These are phyloP conservation scores for Anadara kagoshimensis DNA, from an alignment of 1,140 invertebrate genomes.

Conservation along the genomic window DNA sequence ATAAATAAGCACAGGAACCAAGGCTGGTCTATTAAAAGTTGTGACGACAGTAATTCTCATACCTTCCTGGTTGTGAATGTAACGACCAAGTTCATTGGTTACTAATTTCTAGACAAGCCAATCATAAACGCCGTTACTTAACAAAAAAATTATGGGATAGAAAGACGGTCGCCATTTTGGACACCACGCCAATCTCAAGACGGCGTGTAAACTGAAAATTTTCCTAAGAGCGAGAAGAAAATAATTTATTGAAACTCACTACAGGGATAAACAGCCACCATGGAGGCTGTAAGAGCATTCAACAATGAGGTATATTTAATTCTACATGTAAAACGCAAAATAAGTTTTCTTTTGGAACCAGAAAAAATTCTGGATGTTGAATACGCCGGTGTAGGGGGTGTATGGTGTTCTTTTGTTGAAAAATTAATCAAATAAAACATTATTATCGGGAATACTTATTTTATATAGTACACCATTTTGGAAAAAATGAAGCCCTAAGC, in stretches of 20 bases:
- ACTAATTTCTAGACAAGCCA: slow-evolving; percentile 29
- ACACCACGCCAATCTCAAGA: slow-evolving; percentile 36
- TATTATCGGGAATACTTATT: too few relatives aligned
- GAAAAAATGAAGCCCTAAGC: too few relatives aligned
- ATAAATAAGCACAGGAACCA: too few relatives aligned
- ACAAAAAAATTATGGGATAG: slow-evolving; percentile 41
- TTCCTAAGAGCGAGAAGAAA: not conserved
- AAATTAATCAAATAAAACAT: too few relatives aligned
- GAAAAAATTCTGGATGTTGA: too few relatives aligned
- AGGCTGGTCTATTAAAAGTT: too few relatives aligned
- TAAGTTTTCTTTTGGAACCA: too few relatives aligned
- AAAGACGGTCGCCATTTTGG: slow-evolving; percentile 53
- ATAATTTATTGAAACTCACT: not conserved
- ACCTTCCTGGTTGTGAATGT: not conserved
- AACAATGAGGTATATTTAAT: slow-evolving; percentile 67
- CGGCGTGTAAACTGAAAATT: not conserved
- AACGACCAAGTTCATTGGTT: slow-evolving; percentile 30
- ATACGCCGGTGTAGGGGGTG: too few relatives aligned
- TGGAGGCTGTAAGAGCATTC: slow-evolving; percentile 70
- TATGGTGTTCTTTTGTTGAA: too few relatives aligned
- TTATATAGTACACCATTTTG: too few relatives aligned
- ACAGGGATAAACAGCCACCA: slow-evolving; percentile 23
- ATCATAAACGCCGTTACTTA: slow-evolving; percentile 40
- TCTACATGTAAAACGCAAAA: too few relatives aligned
- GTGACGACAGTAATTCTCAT: slow-evolving; percentile 6